phyloP scores from a whole-genome alignment of 2,888 invertebrate species.

The Pristionchus exspectatus region DNA sequence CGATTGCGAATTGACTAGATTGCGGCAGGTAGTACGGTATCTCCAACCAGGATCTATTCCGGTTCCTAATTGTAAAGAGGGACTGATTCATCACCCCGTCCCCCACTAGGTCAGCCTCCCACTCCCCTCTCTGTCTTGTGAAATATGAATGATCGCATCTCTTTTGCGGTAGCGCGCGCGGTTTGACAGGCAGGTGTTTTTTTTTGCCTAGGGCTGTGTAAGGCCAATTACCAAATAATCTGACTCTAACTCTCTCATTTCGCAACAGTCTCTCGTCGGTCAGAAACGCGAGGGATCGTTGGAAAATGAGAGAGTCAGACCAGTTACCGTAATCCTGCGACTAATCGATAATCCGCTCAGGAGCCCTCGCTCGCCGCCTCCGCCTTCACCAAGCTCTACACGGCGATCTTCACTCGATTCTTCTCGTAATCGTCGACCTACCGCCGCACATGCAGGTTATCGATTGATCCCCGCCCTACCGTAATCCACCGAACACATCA shows the following conservation, averaged over 20 bases:
- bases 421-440: slow-evolving; percentile 1
- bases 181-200: not conserved
- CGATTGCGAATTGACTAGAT: not conserved
- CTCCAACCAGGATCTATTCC: not conserved
- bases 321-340: not conserved
- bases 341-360: slow-evolving; percentile 18
- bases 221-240: too few species aligned
- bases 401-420: not conserved
- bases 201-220: not conserved
- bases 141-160: not conserved
- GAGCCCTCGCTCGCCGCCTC: not conserved
- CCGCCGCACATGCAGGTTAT: not conserved
- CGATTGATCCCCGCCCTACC: not conserved
- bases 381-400: not conserved
- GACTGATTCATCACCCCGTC: slow-evolving; percentile 28
- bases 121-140: not conserved
- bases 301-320: not conserved
- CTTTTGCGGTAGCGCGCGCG: slow-evolving; percentile 4
- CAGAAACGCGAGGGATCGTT: not conserved
- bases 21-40: not conserved
- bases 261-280: not conserved
- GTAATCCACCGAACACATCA: not conserved
- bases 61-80: not conserved
- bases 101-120: slow-evolving; percentile 18
- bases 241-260: not conserved